Evolutionary conservation across 2,113 vertebrate species (phyloP).

Genomic region (Pachycephala philippinensis): DNA sequence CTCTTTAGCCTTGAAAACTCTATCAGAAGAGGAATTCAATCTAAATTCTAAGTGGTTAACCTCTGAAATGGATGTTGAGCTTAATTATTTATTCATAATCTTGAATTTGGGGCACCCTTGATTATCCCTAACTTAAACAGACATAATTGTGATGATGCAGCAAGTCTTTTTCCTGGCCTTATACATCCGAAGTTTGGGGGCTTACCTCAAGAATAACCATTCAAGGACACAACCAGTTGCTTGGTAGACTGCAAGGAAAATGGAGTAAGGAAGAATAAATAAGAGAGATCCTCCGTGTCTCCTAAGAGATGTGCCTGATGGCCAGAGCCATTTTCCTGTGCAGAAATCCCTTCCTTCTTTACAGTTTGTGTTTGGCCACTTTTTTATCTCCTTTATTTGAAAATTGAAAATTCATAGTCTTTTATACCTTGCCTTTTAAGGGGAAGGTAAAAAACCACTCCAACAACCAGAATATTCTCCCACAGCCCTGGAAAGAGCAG

Average conservation of each 20-base stretch:
- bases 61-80: not conserved
- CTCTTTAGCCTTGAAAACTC: not conserved
- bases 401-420: not conserved
- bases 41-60: not conserved
- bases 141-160: rapidly evolving
- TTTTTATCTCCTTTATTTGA: not conserved
- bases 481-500: not conserved
- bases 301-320: not conserved
- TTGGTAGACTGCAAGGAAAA: not conserved
- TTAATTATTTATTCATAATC: not conserved
- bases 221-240: not conserved
- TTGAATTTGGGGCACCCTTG: not conserved
- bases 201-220: not conserved
- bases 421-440: not conserved
- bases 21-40: not conserved
- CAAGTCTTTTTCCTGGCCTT: not conserved
- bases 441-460: not conserved
- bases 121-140: not conserved
- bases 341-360: not conserved
- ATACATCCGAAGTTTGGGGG: not conserved
- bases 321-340: not conserved
- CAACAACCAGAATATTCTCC: not conserved
- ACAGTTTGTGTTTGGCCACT: not conserved
- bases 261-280: not conserved
- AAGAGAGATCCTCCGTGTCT: not conserved